Evolutionary conservation across 2,888 invertebrate species (phyloP).

Genomic region (Cephus sareptanus): DNA sequence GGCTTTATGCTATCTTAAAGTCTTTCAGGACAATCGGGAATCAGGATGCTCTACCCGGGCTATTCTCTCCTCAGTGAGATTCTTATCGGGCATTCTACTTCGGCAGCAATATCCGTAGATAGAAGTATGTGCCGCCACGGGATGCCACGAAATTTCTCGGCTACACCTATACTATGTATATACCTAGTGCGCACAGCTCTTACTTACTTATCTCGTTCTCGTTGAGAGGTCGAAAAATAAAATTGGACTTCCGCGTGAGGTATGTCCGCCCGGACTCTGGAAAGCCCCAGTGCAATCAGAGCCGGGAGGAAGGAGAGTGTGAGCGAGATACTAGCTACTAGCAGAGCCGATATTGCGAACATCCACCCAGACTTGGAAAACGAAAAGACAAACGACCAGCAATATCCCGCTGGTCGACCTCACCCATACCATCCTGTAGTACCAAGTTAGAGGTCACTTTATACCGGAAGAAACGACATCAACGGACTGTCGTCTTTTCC

Average conservation of each 20-base stretch:
- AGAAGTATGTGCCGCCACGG: background rate
- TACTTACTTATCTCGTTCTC: conserved; percentile 13
- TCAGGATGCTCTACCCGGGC: background rate
- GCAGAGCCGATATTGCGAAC: conserved; percentile 28
- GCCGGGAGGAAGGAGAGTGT: conserved; percentile 13
- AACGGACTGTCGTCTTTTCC: background rate
- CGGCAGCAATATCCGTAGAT: background rate
- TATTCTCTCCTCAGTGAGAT: background rate
- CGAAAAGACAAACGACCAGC: conserved; percentile 34
- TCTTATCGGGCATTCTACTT: background rate
- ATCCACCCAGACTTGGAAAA: conserved; percentile 15
- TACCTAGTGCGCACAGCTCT: conserved; percentile 11
- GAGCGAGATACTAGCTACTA: conserved; percentile 18
- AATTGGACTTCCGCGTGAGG: conserved; percentile 29
- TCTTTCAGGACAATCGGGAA: background rate
- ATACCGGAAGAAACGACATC: conserved; percentile 25
- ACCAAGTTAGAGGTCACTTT: conserved; percentile 24
- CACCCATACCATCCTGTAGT: conserved; percentile 7
- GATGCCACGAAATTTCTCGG: background rate
- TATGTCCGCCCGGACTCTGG: conserved; percentile 28
- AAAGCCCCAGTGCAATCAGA: conserved; percentile 34
- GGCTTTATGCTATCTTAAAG: background rate
- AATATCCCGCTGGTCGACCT: conserved; percentile 29
- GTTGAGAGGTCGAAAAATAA: conserved; percentile 28
- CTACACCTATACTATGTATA: background rate